Conservation (phyloP, 2,113 vertebrate genomes). For the Leiothrix lutea region DNA sequence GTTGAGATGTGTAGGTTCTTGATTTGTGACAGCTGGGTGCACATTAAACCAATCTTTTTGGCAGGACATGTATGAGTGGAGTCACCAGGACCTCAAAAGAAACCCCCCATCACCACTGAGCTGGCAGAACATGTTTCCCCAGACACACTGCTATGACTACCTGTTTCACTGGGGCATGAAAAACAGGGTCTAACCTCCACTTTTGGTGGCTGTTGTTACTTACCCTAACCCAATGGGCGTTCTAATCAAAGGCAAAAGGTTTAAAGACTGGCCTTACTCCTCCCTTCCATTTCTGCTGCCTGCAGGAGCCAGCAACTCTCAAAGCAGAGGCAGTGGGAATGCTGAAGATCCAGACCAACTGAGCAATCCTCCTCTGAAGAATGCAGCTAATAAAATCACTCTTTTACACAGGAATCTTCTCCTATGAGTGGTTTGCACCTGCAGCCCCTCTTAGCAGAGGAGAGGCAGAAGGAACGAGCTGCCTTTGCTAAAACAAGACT, state of each 20-base stretch:
- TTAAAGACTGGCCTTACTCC: background rate
- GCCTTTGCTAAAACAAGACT: background rate
- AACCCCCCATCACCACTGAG: background rate
- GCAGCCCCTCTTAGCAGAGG: background rate
- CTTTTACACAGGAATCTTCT: background rate
- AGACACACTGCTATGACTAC: fast-evolving
- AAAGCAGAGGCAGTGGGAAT: background rate
- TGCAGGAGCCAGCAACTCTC: background rate
- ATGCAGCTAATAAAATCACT: background rate
- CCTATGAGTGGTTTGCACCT: background rate
- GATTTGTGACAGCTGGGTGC: background rate
- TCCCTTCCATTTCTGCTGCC: background rate
- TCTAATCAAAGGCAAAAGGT: background rate
- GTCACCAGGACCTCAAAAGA: background rate
- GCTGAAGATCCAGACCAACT: background rate
- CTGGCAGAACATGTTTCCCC: background rate
- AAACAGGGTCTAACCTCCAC: background rate
- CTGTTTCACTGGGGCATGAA: background rate
- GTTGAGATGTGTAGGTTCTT: background rate
- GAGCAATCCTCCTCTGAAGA: background rate
- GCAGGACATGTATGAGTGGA: background rate
- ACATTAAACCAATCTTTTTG: background rate
- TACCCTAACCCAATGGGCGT: too few relatives aligned
- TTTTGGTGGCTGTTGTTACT: too few relatives aligned
- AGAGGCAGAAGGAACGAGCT: background rate